Evolutionary conservation across 2,888 invertebrate genomes (phyloP), one percentile per base, ranked within the genome.

Genomic region (Cataglyphis rosenhaueri): DNA sequence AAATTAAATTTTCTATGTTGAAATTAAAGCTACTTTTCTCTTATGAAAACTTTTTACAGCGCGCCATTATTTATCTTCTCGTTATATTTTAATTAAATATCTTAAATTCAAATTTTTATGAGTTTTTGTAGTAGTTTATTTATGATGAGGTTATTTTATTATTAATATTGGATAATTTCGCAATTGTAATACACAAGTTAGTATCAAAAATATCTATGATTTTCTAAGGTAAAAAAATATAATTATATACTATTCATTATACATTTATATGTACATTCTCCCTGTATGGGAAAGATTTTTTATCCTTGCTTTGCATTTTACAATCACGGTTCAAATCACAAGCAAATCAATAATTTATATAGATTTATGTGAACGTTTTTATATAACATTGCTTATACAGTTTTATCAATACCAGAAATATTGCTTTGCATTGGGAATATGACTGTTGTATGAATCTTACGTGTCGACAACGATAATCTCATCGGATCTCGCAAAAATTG

Each of bases 271-370:
- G 35, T 35, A 35, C 6, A 44, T 48, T 74, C 6, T 44, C 44
- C 21, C 10, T 21, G 1, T 48, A 74, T 18, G 10, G 5, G 48
- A 52, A 8, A 32, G 10, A 21, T 74, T 62, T n/a, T n/a, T 10
- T 48, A 44, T 3, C 25, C 48, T 75, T 48, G 35, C 25, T 74
- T 64, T 62, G 74, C 32, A 74, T 74, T 48, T 74, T 62, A 48
- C 10, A 21, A 74, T 74, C 44, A 44, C 8, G 8, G 0, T 10
- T n/a, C 15, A 21, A 62, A 32, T 29, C 29, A 29, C 21, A 74
- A 18, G 61, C 48, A 62, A 35, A 74, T 35, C 21, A 25, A 6
- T 21, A 62, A 35, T 21, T 48, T 74, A 75, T 66, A 25, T 52
- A n/a, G 52, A 75, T 38, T 75, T 52, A 8, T 9, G 9, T 35